A percentile compares a stretch with the other conserved stretches of the same genome.
These are phyloP conservation scores for Catocala nupta DNA, from an alignment of 2,888 invertebrate genomes.

Conservation along the genomic window DNA sequence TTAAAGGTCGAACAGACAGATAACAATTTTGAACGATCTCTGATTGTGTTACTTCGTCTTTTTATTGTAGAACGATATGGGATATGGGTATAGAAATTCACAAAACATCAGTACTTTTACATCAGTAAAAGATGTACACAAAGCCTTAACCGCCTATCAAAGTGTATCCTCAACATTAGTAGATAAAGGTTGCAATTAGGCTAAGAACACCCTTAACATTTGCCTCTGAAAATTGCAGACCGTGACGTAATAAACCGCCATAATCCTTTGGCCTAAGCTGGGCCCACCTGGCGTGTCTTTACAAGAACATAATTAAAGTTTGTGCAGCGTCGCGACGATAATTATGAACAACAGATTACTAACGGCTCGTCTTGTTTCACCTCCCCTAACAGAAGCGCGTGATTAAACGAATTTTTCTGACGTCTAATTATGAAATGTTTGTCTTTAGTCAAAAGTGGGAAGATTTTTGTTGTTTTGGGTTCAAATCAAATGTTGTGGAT, in stretches of 20 bases:
- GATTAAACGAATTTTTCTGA: slow-evolving; percentile 48
- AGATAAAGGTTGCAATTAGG: too few relatives aligned
- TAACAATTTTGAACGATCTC: too few relatives aligned
- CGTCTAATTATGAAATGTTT: slow-evolving; percentile 36
- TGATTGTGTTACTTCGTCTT: too few relatives aligned
- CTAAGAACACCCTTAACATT: background rate
- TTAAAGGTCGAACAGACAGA: too few relatives aligned
- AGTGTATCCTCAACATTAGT: too few relatives aligned
- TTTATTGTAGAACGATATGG: too few relatives aligned
- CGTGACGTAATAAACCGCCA: background rate
- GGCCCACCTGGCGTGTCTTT: slow-evolving; percentile 53
- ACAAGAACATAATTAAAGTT: slow-evolving; percentile 76
- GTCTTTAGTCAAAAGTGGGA: slow-evolving; percentile 1
- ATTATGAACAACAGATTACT: slow-evolving; percentile 64
- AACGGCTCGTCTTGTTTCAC: slow-evolving; percentile 14
- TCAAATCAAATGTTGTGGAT: background rate
- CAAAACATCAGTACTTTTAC: too few relatives aligned
- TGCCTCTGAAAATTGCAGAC: background rate
- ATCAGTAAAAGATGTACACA: too few relatives aligned
- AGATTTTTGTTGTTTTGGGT: background rate
- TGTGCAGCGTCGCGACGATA: slow-evolving; percentile 54
- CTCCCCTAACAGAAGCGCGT: slow-evolving; percentile 14
- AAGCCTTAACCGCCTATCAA: too few relatives aligned
- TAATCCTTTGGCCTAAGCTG: slow-evolving; percentile 2
- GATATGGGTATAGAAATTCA: too few relatives aligned